phyloP scores from a whole-genome alignment of 2,113 vertebrate genomes.

The Paramisgurnus dabryanus region DNA sequence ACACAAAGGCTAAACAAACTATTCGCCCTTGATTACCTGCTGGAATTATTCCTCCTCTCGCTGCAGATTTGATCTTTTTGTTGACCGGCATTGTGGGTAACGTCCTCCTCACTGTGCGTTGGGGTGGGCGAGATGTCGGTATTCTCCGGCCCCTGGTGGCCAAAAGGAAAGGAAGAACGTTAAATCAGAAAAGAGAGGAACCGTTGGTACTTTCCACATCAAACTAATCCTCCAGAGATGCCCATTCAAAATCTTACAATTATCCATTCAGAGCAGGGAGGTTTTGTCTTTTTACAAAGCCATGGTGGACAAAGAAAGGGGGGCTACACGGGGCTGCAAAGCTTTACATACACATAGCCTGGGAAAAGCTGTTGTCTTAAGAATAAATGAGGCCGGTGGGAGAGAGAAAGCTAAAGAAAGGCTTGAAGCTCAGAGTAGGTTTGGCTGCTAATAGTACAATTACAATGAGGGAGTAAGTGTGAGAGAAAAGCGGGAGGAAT shows the following conservation, averaged over 20 bases:
- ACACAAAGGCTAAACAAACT: background rate
- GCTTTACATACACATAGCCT: constrained; percentile 8
- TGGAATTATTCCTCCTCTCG: constrained; percentile 50
- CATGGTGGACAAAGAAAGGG: constrained; percentile 30
- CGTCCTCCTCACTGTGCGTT: constrained; percentile 42
- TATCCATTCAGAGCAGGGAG: constrained; percentile 34
- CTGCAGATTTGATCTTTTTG: constrained; percentile 44
- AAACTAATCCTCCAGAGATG: constrained; percentile 39
- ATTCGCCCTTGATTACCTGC: constrained; percentile 62
- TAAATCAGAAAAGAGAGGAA: constrained; percentile 44
- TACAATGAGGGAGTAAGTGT: background rate
- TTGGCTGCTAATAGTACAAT: constrained; percentile 3
- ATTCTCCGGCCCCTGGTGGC: constrained; percentile 60
- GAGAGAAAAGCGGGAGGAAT: background rate
- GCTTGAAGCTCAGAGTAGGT: constrained; percentile 1
- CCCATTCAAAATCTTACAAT: constrained; percentile 38
- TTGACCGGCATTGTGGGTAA: constrained; percentile 12
- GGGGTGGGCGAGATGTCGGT: constrained; percentile 17
- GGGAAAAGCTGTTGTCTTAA: constrained; percentile 35
- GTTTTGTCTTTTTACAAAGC: constrained; percentile 1
- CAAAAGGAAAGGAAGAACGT: constrained; percentile 39
- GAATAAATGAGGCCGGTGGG: constrained; percentile 43
- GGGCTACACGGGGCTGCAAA: constrained; percentile 21
- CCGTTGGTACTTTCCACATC: constrained; percentile 57
- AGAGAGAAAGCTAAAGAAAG: constrained; percentile 46